phyloP scores from a whole-genome alignment of 2,888 invertebrate species.

The Acholoe squamosa region DNA sequence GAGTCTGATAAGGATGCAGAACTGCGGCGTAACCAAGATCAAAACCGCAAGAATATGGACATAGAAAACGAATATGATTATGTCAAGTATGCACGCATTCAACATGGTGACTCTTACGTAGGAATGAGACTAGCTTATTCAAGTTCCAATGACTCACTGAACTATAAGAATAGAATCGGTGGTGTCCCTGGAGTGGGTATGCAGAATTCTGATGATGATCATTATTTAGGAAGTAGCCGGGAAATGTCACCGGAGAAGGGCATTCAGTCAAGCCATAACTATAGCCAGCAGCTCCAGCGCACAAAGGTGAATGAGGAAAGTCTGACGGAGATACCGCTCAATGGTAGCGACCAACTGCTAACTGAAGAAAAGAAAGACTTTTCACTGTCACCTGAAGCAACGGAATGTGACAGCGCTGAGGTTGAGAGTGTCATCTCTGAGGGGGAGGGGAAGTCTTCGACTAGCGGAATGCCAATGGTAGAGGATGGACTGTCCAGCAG shows the following conservation, averaged over 20 bases:
- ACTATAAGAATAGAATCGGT: conserved; percentile 72
- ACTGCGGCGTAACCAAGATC: background rate
- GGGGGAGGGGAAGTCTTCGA: conserved; percentile 75
- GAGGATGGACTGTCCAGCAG: conserved; percentile 97
- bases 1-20: conserved; percentile 22
- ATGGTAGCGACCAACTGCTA: conserved; percentile 81
- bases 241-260: conserved; percentile 67
- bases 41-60: conserved; percentile 70
- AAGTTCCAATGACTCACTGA: conserved; percentile 77
- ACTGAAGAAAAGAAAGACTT: conserved; percentile 89
- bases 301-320: conserved; percentile 78
- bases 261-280: conserved; percentile 52
- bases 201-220: conserved; percentile 55
- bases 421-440: conserved; percentile 87
- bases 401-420: conserved; percentile 95
- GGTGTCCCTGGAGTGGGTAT: conserved; percentile 68
- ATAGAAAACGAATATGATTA: conserved; percentile 82
- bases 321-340: conserved; percentile 83
- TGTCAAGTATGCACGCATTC: conserved; percentile 81
- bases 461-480: conserved; percentile 90
- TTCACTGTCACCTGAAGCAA: conserved; percentile 95
- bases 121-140: conserved; percentile 88
- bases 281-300: conserved; percentile 56
- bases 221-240: conserved; percentile 65
- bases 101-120: conserved; percentile 89